These are phyloP conservation scores for Fregetta grallaria DNA, from an alignment of 2,113 vertebrate species.

Conservation along the genomic window DNA sequence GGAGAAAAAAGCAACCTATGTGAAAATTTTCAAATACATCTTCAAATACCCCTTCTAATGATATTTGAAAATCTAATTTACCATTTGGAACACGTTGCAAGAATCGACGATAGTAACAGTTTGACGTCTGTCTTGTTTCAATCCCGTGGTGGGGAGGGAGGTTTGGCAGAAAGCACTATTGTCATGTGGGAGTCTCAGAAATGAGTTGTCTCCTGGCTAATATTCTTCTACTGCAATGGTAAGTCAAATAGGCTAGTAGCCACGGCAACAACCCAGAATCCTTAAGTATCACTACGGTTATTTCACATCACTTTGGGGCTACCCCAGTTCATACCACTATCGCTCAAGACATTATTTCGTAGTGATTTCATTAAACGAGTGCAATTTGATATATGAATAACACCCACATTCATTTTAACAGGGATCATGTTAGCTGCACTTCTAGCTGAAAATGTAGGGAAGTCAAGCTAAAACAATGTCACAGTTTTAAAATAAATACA, in stretches of 20 bases:
- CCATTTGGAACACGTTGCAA: neutral
- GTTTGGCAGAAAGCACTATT: conserved; percentile 45
- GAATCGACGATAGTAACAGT: conserved; percentile 49
- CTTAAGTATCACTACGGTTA: conserved; percentile 42
- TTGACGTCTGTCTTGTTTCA: conserved; percentile 56
- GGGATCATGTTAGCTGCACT: neutral
- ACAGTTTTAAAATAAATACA: neutral
- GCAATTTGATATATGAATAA: conserved; percentile 28
- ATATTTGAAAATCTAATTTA: conserved; percentile 32
- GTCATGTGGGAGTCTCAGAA: conserved; percentile 54
- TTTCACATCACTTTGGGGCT: conserved; percentile 31
- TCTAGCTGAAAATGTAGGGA: neutral
- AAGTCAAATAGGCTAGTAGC: conserved; percentile 60
- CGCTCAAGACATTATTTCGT: conserved; percentile 43
- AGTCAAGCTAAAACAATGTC: neutral
- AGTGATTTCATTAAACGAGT: conserved; percentile 35
- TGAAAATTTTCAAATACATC: conserved; percentile 1
- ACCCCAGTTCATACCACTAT: conserved; percentile 42
- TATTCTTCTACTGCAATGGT: conserved; percentile 36
- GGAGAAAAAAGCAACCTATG: neutral
- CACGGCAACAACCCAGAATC: conserved; percentile 53
- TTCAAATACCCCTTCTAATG: neutral
- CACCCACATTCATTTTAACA: neutral
- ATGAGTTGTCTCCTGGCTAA: conserved; percentile 59
- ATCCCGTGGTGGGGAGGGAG: neutral